A percentile compares a stretch with the other conserved stretches of the same genome.
These are phyloP conservation scores for Tuberolachnus salignus DNA, from an alignment of 2,888 invertebrate species.

Conservation along the genomic window DNA sequence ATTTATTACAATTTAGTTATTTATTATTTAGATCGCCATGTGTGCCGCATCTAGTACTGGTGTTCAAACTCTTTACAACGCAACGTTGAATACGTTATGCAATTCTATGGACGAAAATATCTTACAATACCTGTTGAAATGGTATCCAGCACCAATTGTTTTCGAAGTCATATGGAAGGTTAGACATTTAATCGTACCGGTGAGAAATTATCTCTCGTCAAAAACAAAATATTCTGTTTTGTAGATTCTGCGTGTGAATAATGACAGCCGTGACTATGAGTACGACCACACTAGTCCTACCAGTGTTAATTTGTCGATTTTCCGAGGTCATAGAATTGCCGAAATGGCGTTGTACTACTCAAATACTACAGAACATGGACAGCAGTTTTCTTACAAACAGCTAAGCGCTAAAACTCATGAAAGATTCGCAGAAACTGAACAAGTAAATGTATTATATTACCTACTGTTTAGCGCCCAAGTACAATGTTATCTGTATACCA, in stretches of 20 bases:
- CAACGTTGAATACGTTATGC: slow-evolving; percentile 6
- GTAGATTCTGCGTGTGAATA: slow-evolving; percentile 13
- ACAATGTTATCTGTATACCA: no score
- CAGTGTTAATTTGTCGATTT: not conserved
- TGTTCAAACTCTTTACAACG: not conserved
- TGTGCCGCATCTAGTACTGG: no score
- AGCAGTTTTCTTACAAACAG: not conserved
- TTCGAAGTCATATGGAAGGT: slow-evolving; percentile 43
- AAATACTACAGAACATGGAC: not conserved
- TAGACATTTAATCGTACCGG: not conserved
- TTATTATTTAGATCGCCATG: no score
- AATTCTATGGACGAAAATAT: not conserved
- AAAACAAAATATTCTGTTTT: not conserved
- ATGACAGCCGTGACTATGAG: not conserved
- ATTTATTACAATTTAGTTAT: no score
- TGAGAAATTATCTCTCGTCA: not conserved
- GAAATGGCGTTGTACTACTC: not conserved
- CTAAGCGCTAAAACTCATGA: not conserved
- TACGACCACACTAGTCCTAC: not conserved
- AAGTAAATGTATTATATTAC: slow-evolving; percentile 1
- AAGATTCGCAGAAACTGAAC: slow-evolving; percentile 18
- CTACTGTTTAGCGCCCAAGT: not conserved
- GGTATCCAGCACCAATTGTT: not conserved
- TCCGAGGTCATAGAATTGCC: slow-evolving; percentile 19
- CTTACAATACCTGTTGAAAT: not conserved